phyloP scores from a whole-genome alignment of 2,888 invertebrate genomes.

The Laothoe populi region DNA sequence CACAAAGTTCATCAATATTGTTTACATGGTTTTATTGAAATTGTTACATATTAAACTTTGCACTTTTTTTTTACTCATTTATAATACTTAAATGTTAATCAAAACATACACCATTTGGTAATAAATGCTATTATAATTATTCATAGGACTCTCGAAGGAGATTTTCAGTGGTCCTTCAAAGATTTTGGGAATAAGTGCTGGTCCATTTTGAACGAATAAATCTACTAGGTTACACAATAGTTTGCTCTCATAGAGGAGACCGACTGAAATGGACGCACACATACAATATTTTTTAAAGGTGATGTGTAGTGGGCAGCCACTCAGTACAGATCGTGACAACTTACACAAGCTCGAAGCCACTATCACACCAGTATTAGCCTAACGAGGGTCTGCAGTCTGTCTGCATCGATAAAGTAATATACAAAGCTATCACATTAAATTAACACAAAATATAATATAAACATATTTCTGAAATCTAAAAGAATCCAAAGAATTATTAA shows the following conservation, averaged over 20 bases:
- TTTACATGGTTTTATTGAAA: constrained; percentile 83
- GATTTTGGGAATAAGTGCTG: constrained; percentile 66
- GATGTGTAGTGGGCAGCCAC: constrained; percentile 45
- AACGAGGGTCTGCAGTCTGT: constrained; percentile 64
- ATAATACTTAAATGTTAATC: constrained; percentile 78
- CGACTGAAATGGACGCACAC: constrained; percentile 48
- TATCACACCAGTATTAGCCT: constrained; percentile 49
- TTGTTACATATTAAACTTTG: constrained; percentile 84
- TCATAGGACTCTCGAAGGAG: constrained; percentile 70
- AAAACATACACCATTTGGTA: constrained; percentile 83
- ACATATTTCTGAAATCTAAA: constrained; percentile 79
- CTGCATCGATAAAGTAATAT: constrained; percentile 74
- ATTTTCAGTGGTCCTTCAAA: constrained; percentile 72
- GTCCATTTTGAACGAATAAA: constrained; percentile 48
- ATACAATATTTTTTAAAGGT: constrained; percentile 47
- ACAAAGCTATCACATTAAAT: constrained; percentile 84
- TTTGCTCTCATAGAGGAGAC: constrained; percentile 39
- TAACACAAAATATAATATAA: constrained; percentile 83
- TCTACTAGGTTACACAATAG: constrained; percentile 41
- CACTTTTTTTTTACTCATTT: constrained; percentile 79
- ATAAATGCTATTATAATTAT: constrained; percentile 83
- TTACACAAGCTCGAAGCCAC: constrained; percentile 38
- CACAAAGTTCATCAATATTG: constrained; percentile 68
- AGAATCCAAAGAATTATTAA: constrained; percentile 75
- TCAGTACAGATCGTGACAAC: constrained; percentile 38